Base-by-base conservation (phyloP, 2,113 vertebrate genomes). In the Xiphophorus hellerii region DNA sequence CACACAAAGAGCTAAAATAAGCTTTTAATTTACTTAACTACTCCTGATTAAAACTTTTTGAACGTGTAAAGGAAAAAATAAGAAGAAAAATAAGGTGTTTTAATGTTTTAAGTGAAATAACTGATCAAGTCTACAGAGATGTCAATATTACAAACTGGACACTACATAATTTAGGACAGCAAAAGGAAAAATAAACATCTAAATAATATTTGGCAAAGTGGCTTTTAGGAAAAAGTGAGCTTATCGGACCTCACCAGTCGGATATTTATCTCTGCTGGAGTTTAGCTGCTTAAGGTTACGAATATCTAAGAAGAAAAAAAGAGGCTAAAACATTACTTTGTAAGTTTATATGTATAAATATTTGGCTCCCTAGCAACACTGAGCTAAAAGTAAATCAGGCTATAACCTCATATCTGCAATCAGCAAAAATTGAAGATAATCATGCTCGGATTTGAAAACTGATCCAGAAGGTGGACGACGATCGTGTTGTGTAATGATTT, bases 1-100 rank as follows among this genome's bases (percentile, higher is more conserved):
- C 76, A 74, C 66, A 62, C 4, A 64, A 67, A 66, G 30, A 29
- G 11, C 62, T 66, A 61, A 80, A 27, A 27, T 1, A 20, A 48
- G 17, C 17, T 61, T 62, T 72, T 39, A 60, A 78, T 62, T 3
- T 25, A 75, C 66, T 25, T 20, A 13, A 33, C 17, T 2, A 9
- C 68, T 25, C 28, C 51, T 6, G 33, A 25, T 5, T 13, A 13
- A 6, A 12, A 62, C 15, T 15, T 11, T 66, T 78, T 10, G 74
- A 28, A 63, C 17, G 15, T 62, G 30, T 25, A 15, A 64, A 31
- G 17, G 22, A 22, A 35, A 31, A 58, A 70, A 27, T 11, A 65
- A 65, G 9, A 31, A 25, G 3, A 13, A n/a, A 58, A 22, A 22
- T 48, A 48, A 6, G 4, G 14, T 48, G 10, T 66, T 35, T 15